Evolutionary conservation across 2,888 invertebrate genomes (phyloP).

Genomic region (Linyphia triangularis): DNA sequence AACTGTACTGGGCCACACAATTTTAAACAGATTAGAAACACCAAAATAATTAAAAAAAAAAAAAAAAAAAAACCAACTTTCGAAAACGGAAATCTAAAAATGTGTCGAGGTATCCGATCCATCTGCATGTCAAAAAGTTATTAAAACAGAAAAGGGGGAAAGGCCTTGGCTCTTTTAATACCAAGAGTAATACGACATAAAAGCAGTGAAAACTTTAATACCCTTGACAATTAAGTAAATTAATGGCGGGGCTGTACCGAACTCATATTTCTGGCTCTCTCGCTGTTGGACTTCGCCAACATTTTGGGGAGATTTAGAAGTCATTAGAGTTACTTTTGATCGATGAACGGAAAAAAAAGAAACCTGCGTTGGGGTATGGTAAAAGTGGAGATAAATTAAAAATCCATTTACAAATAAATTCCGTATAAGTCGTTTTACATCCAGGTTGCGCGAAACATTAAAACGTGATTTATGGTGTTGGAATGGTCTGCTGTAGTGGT

Average conservation of each 20-base stretch:
- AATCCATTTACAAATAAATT: slow-evolving; percentile 36
- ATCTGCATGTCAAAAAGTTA: slow-evolving; percentile 46
- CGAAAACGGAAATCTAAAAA: not conserved
- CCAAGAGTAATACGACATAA: slow-evolving; percentile 16
- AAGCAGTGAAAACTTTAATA: slow-evolving; percentile 36
- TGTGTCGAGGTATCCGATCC: slow-evolving; percentile 6
- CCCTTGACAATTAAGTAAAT: slow-evolving; percentile 56
- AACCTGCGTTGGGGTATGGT: not conserved
- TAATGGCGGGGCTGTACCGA: slow-evolving; percentile 26
- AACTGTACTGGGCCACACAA: not conserved
- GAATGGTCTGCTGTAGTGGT: not conserved
- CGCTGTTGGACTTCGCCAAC: slow-evolving; percentile 27
- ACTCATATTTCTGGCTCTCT: slow-evolving; percentile 23
- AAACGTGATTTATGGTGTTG: not conserved
- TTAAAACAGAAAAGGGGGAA: slow-evolving; percentile 6
- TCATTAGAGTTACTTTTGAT: slow-evolving; percentile 44
- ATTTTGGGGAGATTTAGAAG: slow-evolving; percentile 40
- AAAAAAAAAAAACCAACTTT: not conserved
- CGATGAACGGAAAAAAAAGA: slow-evolving; percentile 1
- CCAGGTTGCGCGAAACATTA: slow-evolving; percentile 2
- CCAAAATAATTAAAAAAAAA: not conserved
- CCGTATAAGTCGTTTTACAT: not conserved
- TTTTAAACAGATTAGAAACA: not conserved
- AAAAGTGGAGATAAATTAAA: slow-evolving; percentile 30
- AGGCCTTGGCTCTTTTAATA: not conserved